Base-by-base conservation (phyloP, 2,797 vertebrate species). In the Chloroceryle inda region DNA sequence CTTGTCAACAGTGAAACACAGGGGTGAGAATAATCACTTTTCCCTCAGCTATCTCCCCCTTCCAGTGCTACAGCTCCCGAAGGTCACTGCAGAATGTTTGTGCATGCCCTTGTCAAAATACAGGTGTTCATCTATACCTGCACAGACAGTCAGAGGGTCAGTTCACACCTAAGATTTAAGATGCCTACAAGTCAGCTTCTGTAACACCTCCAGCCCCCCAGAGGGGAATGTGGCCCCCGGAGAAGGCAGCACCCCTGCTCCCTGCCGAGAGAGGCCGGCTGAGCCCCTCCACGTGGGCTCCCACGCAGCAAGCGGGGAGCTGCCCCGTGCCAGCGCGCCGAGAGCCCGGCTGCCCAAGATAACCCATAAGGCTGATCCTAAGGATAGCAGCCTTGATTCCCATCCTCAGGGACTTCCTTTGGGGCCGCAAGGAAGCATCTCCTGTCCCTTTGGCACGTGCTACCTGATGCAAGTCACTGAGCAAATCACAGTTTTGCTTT, bases 361-460 rank as follows among this genome's bases (percentile, higher is more conserved):
- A 0, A 45, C 29, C 23, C 1, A 0, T 7, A 29, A 10, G 23
- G 64, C 24, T 27, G 38, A 44, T 17, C 24, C 6, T n/a, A 44
- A 33, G n/a, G 56, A 38, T 1, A 31, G 33, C 0, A 33, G 27
- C 5, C 1, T 26, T 24, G 26, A 58, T 31, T 66, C 33, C 45
- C 52, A 40, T 6, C 42, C 59, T 23, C 14, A 17, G 27, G 19
- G 1, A 31, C 21, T 22, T 21, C 33, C 35, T 40, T 37, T 5
- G 35, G 55, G 44, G 38, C 72, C n/a, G 45, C 86, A 77, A 9
- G 79, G 64, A 59, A 76, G 27, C 31, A 17, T 10, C 59, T 83
- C 55, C 64, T 2, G 4, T 77, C 44, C 79, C 83, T 80, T 45
- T 33, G 64, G 38, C 42, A 31, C 0, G 9, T 24, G 11, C 31